Conservation (phyloP, 2,797 vertebrate species). For the Linurgus olivaceus region DNA sequence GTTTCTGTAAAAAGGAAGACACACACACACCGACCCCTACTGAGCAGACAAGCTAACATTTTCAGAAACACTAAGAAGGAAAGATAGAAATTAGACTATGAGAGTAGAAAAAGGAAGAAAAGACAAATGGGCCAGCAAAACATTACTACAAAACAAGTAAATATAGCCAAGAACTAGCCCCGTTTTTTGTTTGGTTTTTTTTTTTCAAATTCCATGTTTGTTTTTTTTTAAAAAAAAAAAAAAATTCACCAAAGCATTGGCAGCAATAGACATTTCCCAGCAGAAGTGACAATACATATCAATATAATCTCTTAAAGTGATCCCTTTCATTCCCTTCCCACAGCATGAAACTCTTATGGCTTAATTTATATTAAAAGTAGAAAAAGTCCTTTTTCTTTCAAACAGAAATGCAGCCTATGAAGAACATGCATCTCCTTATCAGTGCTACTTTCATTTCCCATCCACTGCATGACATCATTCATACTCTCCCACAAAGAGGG, state of each 20-base stretch:
- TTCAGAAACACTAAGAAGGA: constrained; percentile 65
- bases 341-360: constrained; percentile 82
- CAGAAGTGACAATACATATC: constrained; percentile 77
- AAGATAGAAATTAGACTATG: constrained; percentile 66
- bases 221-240: neutral
- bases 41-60: constrained; percentile 69
- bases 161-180: constrained; percentile 77
- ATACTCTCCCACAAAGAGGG: constrained; percentile 48
- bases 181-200: neutral
- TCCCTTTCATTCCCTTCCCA: constrained; percentile 78
- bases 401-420: constrained; percentile 67
- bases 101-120: constrained; percentile 72
- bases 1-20: constrained; percentile 74
- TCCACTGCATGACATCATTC: constrained; percentile 57
- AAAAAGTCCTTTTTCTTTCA: constrained; percentile 70
- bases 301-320: constrained; percentile 81
- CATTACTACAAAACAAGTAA: constrained; percentile 80
- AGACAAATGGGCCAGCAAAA: constrained; percentile 77
- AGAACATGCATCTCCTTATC: constrained; percentile 63
- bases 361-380: constrained; percentile 81
- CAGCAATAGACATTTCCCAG: constrained; percentile 78
- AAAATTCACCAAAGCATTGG: constrained; percentile 74
- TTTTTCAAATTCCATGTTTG: constrained; percentile 53
- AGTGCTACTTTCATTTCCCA: constrained; percentile 73
- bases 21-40: constrained; percentile 65